Evolutionary conservation across 2,888 invertebrate genomes (phyloP).

Genomic region (Mythimna pallens): DNA sequence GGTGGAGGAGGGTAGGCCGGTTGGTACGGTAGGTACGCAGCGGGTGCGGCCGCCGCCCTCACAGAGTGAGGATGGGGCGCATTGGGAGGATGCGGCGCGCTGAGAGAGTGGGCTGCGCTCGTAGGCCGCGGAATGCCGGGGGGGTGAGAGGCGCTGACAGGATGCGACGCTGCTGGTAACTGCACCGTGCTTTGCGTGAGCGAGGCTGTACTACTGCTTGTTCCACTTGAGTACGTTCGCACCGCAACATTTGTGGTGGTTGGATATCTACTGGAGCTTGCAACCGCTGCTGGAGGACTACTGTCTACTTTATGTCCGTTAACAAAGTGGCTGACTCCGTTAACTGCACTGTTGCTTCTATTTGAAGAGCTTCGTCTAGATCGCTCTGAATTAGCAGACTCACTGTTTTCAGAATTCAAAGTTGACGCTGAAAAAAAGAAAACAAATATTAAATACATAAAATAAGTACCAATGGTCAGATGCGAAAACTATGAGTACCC

Average conservation of each 20-base stretch:
- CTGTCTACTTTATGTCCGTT: constrained; percentile 41
- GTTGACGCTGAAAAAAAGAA: constrained; percentile 32
- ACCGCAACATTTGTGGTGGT: constrained; percentile 21
- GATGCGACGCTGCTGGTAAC: constrained; percentile 15
- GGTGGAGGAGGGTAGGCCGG: constrained; percentile 63
- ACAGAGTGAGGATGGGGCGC: constrained; percentile 10
- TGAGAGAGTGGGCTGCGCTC: background rate
- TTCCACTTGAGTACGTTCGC: constrained; percentile 37
- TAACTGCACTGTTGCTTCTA: constrained; percentile 21
- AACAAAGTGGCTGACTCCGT: constrained; percentile 40
- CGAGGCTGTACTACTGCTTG: constrained; percentile 5
- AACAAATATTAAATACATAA: background rate
- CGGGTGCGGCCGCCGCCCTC: constrained; percentile 37
- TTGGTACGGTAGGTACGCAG: constrained; percentile 57
- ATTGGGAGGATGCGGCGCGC: background rate
- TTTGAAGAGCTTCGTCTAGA: constrained; percentile 38
- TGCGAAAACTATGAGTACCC: too few relatives aligned
- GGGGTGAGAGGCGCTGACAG: constrained; percentile 5
- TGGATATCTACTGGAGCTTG: constrained; percentile 42
- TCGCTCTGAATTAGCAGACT: constrained; percentile 6
- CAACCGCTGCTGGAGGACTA: constrained; percentile 1
- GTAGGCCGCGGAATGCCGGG: constrained; percentile 4
- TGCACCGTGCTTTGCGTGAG: constrained; percentile 14
- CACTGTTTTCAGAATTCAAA: constrained; percentile 18
- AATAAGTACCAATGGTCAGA: too few relatives aligned